Evolutionary conservation across 2,888 invertebrate species (phyloP).

Genomic region (Xylota segnis): DNA sequence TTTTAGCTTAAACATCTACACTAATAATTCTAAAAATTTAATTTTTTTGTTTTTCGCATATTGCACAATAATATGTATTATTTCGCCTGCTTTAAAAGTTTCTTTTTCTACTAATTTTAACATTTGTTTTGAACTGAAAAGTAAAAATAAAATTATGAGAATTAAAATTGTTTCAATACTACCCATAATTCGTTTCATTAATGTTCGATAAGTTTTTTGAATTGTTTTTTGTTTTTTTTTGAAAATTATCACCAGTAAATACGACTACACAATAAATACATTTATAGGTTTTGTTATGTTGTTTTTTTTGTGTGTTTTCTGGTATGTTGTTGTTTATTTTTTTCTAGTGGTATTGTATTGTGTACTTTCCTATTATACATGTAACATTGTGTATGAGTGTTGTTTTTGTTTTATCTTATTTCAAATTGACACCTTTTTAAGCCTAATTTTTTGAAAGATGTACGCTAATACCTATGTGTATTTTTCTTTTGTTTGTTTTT

Average conservation of each 20-base stretch:
- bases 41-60: conserved; percentile 52
- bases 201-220: conserved; percentile 67
- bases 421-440: conserved; percentile 73
- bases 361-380: conserved; percentile 49
- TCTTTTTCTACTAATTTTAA: conserved; percentile 23
- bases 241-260: conserved; percentile 83
- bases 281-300: conserved; percentile 45
- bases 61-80: conserved; percentile 70
- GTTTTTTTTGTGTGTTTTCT: conserved; percentile 47
- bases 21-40: conserved; percentile 55
- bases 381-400: conserved; percentile 62
- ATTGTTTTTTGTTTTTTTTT: conserved; percentile 74
- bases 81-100: conserved; percentile 54
- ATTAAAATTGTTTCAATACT: conserved; percentile 42
- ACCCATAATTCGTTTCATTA: conserved; percentile 73
- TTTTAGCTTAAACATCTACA: conserved; percentile 59
- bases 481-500: conserved; percentile 47
- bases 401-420: conserved; percentile 42
- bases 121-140: conserved; percentile 33
- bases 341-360: conserved; percentile 20
- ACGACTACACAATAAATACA: conserved; percentile 81
- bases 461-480: conserved; percentile 64
- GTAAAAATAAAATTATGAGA: neutral
- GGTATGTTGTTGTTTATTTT: conserved; percentile 20
- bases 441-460: conserved; percentile 67